Base-by-base conservation (phyloP, 2,888 invertebrate genomes). In the Trachelus iudaicus region DNA sequence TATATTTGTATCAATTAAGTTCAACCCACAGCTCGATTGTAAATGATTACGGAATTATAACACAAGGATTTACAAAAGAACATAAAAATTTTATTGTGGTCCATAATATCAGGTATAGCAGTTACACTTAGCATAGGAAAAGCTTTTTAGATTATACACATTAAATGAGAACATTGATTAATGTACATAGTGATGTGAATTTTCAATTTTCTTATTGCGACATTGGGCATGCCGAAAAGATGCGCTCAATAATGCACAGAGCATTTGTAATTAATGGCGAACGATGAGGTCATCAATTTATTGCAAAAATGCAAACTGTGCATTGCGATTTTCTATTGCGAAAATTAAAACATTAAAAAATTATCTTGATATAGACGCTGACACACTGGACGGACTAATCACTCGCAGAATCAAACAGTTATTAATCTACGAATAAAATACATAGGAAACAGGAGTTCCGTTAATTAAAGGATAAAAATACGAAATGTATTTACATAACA, bases 61-160 rank as follows among this genome's bases (percentile, higher is more conserved):
- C 2, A 23, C 56, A 56, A 23, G 23, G 76, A 15, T 74, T 75
- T 83, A 84, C 79, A 87, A 87, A 87, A 89, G 83, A 89, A 89
- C 88, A 89, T 89, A 87, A 88, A 89, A 88, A 87, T 78, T 88
- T 89, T 86, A 88, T 89, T 88, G 84, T 86, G 85, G 85, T 87
- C 85, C 84, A 84, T 87, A 84, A 85, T 86, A 84, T 85, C 85
- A 85, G 84, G 81, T 85, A 86, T 87, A 86, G 81, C 79, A 79
- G 76, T 86, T 86, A 87, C 83, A 87, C 79, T 82, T 81, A 84
- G 75, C 75, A n/a, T 78, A 78, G 71, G 71, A 75, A 75, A 75
- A 31, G 40, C 69, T 69, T 73, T 77, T 56, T 73, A 71, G n/a
- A 34, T 77, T 77, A 74, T 69, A 74, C 56, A 69, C 34, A 69